These are phyloP conservation scores for Plumapathes pennacea DNA, from an alignment of 92 coral and sea anemone species.

Conservation along the genomic window DNA sequence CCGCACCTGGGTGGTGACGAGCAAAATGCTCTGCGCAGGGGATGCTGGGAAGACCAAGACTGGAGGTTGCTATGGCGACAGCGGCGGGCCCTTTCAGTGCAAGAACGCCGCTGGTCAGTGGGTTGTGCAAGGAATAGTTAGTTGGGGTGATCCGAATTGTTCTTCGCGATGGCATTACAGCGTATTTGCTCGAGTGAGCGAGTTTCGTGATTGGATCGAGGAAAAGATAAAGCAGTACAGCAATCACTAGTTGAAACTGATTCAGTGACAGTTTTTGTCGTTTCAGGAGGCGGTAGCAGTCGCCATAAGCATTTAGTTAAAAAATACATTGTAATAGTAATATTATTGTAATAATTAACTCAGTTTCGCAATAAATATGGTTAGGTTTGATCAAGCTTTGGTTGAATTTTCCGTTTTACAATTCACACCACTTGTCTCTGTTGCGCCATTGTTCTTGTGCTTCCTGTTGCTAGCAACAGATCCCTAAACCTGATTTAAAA, in stretches of 20 bases:
- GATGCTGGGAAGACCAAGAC: conserved; percentile 80
- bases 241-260: neutral
- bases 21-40: conserved; percentile 92
- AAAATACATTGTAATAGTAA: too few relatives aligned
- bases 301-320: too few relatives aligned
- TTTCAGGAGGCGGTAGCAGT: too few relatives aligned
- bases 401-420: too few relatives aligned
- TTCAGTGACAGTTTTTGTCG: too few relatives aligned
- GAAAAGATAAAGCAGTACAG: conserved; percentile 14
- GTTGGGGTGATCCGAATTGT: conserved; percentile 95
- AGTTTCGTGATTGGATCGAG: conserved; percentile 71
- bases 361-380: too few relatives aligned
- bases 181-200: conserved; percentile 73
- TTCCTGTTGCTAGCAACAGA: too few relatives aligned
- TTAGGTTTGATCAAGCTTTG: too few relatives aligned
- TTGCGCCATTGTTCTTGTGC: too few relatives aligned
- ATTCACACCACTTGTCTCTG: too few relatives aligned
- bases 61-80: conserved; percentile 92
- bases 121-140: conserved; percentile 84
- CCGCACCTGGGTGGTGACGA: conserved; percentile 83
- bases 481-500: conserved; percentile 6
- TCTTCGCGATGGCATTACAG: conserved; percentile 73
- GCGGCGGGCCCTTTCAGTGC: conserved; percentile 92
- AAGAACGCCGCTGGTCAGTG: conserved; percentile 63
- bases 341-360: too few relatives aligned